phyloP scores from a whole-genome alignment of 2,888 invertebrate genomes.

The Andricus quercusramuli region DNA sequence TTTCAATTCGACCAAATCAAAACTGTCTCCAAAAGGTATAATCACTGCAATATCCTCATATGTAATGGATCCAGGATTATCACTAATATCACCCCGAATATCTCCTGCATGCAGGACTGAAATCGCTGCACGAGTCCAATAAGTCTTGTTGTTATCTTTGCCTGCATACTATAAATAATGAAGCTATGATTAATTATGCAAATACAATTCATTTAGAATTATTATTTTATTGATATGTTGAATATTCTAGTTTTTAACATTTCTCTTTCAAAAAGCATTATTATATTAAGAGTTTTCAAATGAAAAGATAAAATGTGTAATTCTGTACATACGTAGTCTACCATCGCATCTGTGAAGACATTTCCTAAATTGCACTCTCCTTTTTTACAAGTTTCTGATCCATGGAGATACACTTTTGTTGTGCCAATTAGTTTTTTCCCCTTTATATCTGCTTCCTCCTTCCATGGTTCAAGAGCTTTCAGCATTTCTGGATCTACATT shows the following conservation, averaged over 20 bases:
- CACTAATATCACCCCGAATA: slow-evolving; percentile 86
- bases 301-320: no score
- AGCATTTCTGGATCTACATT: slow-evolving; percentile 82
- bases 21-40: slow-evolving; percentile 88
- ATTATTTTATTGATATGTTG: no score
- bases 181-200: background rate
- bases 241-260: no score
- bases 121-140: slow-evolving; percentile 85
- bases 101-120: slow-evolving; percentile 85
- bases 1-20: slow-evolving; percentile 85
- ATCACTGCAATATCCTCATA: slow-evolving; percentile 85
- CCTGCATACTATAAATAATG: slow-evolving; percentile 78
- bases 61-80: slow-evolving; percentile 80
- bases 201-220: no score
- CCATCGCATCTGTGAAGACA: slow-evolving; percentile 86
- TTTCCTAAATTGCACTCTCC: slow-evolving; percentile 88
- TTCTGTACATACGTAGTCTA: slow-evolving; percentile 80
- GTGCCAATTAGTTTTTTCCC: slow-evolving; percentile 82
- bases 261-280: no score
- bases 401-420: slow-evolving; percentile 81
- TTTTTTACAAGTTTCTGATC: slow-evolving; percentile 79
- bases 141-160: slow-evolving; percentile 76
- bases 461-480: slow-evolving; percentile 82
- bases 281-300: no score
- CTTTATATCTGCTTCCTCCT: slow-evolving; percentile 80